Evolutionary conservation across 2,113 vertebrate genomes (phyloP), one percentile per base, ranked within the genome.

Genomic region (Stomatorhinus ivindoensis): DNA sequence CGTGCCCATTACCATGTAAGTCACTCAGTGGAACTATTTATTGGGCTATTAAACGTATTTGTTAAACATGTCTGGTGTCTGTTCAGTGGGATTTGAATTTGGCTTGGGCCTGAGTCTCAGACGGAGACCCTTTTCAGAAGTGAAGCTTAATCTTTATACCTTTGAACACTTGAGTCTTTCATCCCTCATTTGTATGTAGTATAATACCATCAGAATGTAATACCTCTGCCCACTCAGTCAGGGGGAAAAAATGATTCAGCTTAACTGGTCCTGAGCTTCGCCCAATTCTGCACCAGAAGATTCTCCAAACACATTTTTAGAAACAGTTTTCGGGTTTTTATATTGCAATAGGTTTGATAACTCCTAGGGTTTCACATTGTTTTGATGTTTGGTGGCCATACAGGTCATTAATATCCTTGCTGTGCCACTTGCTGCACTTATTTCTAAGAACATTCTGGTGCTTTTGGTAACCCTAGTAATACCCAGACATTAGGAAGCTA

Each of bases 21-120:
- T 92, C 88, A 86, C 92, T 93, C 88, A 91, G 91, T 92, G 91
- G 92, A 93, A 91, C 91, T 95, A 96, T 96, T 96, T 96, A 96
- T 96, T 95, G 94, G 93, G 93, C 92, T 94, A 93, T 93, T 94
- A 92, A 94, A 90, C 91, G 92, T 92, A 93, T 94, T 95, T 91
- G 91, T 91, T 93, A 94, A 93, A 92, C 93, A 93, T 80, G 91
- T 88, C 7, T 8, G 44, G 55, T 58, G 58, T 84, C 86, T 58
- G 44, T 84, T 84, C 44, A n/a, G 39, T 84, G 21, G 19, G 44
- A 46, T 84, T 24, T 42, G 35, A 84, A 13, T 44, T 47, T 46
- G 7, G 80, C 46, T 24, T 46, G 80, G 42, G 42, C 80, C 6
- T 46, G 39, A 42, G 3, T 7, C 21, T 24, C 17, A 21, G 19